Evolutionary conservation across 1,140 invertebrate species (phyloP), one percentile per base, ranked within the genome.

Genomic region (Phthorimaea operculella): DNA sequence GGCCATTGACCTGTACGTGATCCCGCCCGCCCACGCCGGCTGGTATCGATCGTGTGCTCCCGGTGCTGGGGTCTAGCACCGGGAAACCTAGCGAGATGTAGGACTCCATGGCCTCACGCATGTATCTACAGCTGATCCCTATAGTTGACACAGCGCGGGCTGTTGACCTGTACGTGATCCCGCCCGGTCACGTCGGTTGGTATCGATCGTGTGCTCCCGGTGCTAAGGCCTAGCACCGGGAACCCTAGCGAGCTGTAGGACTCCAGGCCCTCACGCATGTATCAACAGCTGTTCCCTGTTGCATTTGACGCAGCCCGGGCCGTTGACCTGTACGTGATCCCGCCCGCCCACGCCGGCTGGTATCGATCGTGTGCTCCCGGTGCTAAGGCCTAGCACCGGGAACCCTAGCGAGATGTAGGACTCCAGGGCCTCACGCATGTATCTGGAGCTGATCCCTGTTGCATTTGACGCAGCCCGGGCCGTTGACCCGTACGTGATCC

Each of bases 21-120:
- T 39, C 10, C 63, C 55, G 53, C 53, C 60, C 63, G 63, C 60
- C 63, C 50, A 65, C 61, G 54, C 57, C 21, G 33, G 44, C 44
- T 47, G 21, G n/a, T 63, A 63, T 63, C 58, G 61, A 62, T 65
- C 36, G 39, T 53, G 51, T 50, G 51, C 12, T 49, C 45, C 54
- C 28, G 11, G 15, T 12, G 18, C 12, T 9, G 3, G 47, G 44
- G 33, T 14, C 44, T 47, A 36, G 34, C 7, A 36, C 12, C 34
- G 12, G n/a, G 1, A 39, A 9, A 1, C 36, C 36, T 39, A n/a
- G 36, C 10, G 10, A 39, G 36, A 39, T 28, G 2, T 28, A 28
- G 21, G 21, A 28, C 21, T 28, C 21, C 21, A 28, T 2, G 21
- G 21, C n/a, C n/a, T n/a, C n/a, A n/a, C n/a, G n/a, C n/a, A n/a